Conservation (phyloP, 2,113 vertebrate species). For the Sylvilagus bachmani region DNA sequence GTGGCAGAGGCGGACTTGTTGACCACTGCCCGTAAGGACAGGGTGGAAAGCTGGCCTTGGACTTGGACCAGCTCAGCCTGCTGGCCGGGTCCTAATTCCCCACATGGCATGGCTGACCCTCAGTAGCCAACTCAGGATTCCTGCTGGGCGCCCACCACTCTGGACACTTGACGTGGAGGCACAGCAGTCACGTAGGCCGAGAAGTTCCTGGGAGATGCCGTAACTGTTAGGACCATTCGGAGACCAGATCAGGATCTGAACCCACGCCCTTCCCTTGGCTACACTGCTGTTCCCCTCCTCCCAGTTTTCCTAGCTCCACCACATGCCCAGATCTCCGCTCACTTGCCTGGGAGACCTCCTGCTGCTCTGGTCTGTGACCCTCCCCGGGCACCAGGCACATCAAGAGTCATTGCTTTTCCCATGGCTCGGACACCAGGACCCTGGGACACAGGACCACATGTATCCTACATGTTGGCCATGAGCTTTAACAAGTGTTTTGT, state of each 20-base stretch:
- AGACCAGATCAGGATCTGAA: neutral
- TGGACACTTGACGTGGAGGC: neutral
- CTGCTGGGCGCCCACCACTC: neutral
- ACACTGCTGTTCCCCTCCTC: neutral
- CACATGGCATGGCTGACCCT: neutral
- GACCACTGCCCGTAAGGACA: neutral
- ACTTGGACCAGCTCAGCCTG: neutral
- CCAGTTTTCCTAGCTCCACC: neutral
- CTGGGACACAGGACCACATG: neutral
- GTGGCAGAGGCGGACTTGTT: neutral
- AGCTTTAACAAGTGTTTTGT: neutral
- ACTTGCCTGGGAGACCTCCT: neutral
- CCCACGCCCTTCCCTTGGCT: neutral
- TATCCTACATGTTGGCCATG: neutral
- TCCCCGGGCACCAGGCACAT: neutral
- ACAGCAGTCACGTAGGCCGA: neutral
- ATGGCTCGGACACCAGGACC: neutral
- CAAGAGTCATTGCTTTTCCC: neutral
- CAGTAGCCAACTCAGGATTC: neutral
- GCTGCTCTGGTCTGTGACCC: neutral
- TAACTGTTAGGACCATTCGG: neutral
- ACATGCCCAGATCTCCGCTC: neutral
- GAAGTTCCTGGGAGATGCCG: neutral
- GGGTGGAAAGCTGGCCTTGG: constrained; percentile 38
- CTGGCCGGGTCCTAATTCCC: neutral